phyloP scores from a whole-genome alignment of 2,797 vertebrate species.

The Trematomus bernacchii region DNA sequence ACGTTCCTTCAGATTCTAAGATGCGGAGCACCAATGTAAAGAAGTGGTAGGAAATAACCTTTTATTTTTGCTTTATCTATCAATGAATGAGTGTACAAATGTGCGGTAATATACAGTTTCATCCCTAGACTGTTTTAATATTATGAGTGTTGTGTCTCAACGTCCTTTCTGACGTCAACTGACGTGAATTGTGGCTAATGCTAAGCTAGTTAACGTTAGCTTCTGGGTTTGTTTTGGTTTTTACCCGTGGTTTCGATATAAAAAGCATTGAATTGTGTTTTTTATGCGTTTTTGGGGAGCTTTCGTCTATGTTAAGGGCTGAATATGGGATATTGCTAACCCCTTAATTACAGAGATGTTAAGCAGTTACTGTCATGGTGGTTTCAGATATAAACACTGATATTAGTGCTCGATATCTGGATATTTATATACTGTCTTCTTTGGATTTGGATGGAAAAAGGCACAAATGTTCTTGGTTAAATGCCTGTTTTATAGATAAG shows the following conservation, averaged over 20 bases:
- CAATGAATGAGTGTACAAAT: fast-evolving
- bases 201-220: constrained; percentile 60
- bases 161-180: constrained; percentile 24
- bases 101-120: neutral
- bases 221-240: neutral
- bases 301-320: neutral
- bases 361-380: neutral
- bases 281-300: neutral
- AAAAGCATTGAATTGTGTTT: too few relatives aligned
- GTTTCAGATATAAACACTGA: neutral
- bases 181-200: constrained; percentile 48
- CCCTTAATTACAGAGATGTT: neutral
- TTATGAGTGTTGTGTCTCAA: neutral
- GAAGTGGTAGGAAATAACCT: constrained; percentile 61
- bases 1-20: constrained; percentile 25
- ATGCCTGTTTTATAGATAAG: too few relatives aligned
- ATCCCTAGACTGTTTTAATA: neutral
- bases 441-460: too few relatives aligned
- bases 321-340: neutral
- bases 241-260: neutral
- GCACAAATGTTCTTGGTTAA: too few relatives aligned
- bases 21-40: constrained; percentile 41
- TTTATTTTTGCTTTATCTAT: neutral
- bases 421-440: too few relatives aligned
- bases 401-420: neutral